Percentiles rank a stretch among this genome's conserved stretches.
Evolutionary conservation across 2,888 invertebrate species (phyloP).

Genomic region (Ennomos quercinarius): DNA sequence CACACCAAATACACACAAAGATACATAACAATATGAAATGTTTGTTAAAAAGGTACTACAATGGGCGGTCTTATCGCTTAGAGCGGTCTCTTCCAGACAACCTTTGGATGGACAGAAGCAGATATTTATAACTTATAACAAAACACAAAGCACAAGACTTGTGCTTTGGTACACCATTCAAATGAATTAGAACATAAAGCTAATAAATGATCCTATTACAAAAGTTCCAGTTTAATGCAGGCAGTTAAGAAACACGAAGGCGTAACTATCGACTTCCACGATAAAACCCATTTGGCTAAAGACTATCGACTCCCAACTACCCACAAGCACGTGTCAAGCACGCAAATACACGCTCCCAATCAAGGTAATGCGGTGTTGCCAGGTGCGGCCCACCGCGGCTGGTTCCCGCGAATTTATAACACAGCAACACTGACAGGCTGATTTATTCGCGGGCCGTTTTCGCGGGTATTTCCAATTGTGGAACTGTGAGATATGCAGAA

Average conservation of each 20-base stretch:
- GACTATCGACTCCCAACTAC: conserved; percentile 20
- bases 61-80: no score
- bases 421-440: conserved; percentile 76
- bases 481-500: conserved; percentile 66
- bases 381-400: conserved; percentile 69
- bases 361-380: conserved; percentile 74
- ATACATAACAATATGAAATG: no score
- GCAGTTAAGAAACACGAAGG: conserved; percentile 34
- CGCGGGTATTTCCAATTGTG: conserved; percentile 54
- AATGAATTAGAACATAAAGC: no score
- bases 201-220: no score
- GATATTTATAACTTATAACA: no score
- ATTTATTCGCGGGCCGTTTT: conserved; percentile 66
- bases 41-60: no score
- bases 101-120: no score
- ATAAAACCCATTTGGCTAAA: conserved; percentile 37
- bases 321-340: conserved; percentile 51
- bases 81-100: no score
- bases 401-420: conserved; percentile 77
- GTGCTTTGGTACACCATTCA: no score
- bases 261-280: not conserved
- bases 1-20: no score
- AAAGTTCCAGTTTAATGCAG: conserved; percentile 2
- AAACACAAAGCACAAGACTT: no score
- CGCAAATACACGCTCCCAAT: conserved; percentile 73